phyloP scores from a whole-genome alignment of 2,113 vertebrate species.

The pig (Sus scrofa) region T2T-Sscrofa CM000829.6:60128001-60128500 shows the following conservation, averaged over 20 bases:
- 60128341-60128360: not conserved
- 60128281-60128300: slow-evolving; percentile 68
- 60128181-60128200: slow-evolving; percentile 58
- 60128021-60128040: not conserved
- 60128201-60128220: not conserved
- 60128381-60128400: not conserved
- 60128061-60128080: slow-evolving; percentile 41
- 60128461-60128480: slow-evolving; percentile 1
- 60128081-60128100: slow-evolving; percentile 52
- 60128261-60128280: slow-evolving; percentile 68
- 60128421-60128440: not conserved
- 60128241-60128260: slow-evolving; percentile 75
- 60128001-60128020: slow-evolving; percentile 67
- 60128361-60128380: slow-evolving; percentile 39
- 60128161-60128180: slow-evolving; percentile 65
- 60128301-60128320: slow-evolving; percentile 42
- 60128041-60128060: slow-evolving; percentile 68
- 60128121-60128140: slow-evolving; percentile 22
- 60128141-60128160: slow-evolving; percentile 71
- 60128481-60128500: slow-evolving; percentile 32
- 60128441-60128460: not conserved
- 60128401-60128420: not conserved
- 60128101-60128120: not conserved
- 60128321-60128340: not conserved
- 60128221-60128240: slow-evolving; percentile 26